phyloP scores from a whole-genome alignment of 2,113 vertebrate species.

The Echinops telfairi region DNA sequence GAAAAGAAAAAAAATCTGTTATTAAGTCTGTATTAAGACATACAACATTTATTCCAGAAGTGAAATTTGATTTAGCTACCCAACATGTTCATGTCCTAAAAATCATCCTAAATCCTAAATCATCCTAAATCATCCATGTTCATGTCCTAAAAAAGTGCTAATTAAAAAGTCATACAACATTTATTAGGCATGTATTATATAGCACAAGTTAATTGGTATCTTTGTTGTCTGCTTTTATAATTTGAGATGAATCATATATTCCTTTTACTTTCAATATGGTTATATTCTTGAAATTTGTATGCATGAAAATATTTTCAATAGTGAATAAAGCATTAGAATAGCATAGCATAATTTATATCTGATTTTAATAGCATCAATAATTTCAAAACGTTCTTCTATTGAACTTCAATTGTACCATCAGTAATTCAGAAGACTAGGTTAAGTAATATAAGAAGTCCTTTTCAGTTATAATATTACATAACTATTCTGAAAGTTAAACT shows the following conservation, averaged over 20 bases:
- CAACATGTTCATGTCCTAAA: background rate
- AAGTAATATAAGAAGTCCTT: background rate
- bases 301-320: background rate
- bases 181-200: background rate
- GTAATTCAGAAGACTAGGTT: background rate
- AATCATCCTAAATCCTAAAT: no score
- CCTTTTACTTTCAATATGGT: background rate
- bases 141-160: background rate
- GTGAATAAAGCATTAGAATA: background rate
- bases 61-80: constrained; percentile 1
- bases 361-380: background rate
- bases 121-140: no score
- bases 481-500: constrained; percentile 24
- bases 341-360: background rate
- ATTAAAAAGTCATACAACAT: background rate
- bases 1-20: background rate
- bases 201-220: background rate
- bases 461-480: constrained; percentile 20
- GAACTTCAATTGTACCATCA: background rate
- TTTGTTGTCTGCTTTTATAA: constrained; percentile 27
- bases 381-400: constrained; percentile 20
- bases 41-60: background rate
- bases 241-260: background rate
- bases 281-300: background rate
- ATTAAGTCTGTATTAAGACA: constrained; percentile 13